Conservation (phyloP, 1,140 invertebrate genomes). For the Heliconius eleuchia region DNA sequence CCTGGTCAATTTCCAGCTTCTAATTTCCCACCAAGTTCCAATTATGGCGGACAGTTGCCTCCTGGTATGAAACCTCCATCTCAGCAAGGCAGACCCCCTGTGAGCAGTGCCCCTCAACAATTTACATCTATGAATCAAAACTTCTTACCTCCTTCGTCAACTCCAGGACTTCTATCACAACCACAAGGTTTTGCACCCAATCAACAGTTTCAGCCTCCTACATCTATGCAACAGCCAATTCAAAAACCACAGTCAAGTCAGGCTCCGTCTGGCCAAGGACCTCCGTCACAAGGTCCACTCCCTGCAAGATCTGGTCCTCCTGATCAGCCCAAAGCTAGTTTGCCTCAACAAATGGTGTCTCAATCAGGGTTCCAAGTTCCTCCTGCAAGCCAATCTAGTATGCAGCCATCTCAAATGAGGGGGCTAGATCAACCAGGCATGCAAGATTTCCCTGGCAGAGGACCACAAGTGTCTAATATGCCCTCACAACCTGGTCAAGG, state of each 20-base stretch:
- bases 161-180: constrained; percentile 45
- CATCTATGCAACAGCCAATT: constrained; percentile 50
- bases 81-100: constrained; percentile 52
- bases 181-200: constrained; percentile 47
- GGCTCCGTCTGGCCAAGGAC: constrained; percentile 50
- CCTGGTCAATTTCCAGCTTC: constrained; percentile 66
- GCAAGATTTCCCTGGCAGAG: constrained; percentile 33
- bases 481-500: constrained; percentile 21
- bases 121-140: constrained; percentile 53
- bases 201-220: constrained; percentile 41
- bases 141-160: constrained; percentile 52
- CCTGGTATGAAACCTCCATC: constrained; percentile 55
- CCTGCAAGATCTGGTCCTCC: constrained; percentile 26
- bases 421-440: constrained; percentile 39
- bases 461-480: constrained; percentile 29
- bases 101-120: constrained; percentile 51
- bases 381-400: constrained; percentile 39
- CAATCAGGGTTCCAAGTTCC: constrained; percentile 34
- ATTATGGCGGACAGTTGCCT: constrained; percentile 54
- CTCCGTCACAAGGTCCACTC: constrained; percentile 6
- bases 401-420: constrained; percentile 38
- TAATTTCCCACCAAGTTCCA: constrained; percentile 57
- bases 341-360: constrained; percentile 42
- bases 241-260: constrained; percentile 37
- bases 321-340: constrained; percentile 32